Conservation (phyloP, 2,888 invertebrate genomes). For the Drosophila emarginata region DNA sequence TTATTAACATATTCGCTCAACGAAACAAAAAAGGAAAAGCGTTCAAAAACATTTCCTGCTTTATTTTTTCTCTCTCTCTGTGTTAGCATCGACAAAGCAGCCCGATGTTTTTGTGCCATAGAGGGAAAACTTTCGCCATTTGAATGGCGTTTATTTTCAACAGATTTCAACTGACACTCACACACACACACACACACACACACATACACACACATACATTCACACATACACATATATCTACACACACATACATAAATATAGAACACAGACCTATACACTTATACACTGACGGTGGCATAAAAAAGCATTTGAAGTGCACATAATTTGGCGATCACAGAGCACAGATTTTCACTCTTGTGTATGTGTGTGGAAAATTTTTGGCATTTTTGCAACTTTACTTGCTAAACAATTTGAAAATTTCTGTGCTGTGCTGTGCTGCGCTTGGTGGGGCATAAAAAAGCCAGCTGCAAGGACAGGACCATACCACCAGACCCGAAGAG, state of each 20-base stretch:
- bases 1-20: not conserved
- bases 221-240: conserved; percentile 13
- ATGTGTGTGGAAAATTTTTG: conserved; percentile 50
- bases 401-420: conserved; percentile 70
- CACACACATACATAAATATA: conserved; percentile 14
- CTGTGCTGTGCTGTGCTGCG: conserved; percentile 43
- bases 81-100: conserved; percentile 38
- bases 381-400: conserved; percentile 69
- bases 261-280: not conserved
- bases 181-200: not conserved
- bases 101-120: conserved; percentile 41
- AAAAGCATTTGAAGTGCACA: conserved; percentile 53
- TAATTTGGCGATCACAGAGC: conserved; percentile 62
- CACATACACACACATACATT: not conserved
- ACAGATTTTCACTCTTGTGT: conserved; percentile 34
- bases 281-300: conserved; percentile 10
- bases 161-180: conserved; percentile 29
- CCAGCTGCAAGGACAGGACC: conserved; percentile 3
- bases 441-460: conserved; percentile 44
- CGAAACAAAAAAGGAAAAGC: not conserved
- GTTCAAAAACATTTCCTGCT: conserved; percentile 22
- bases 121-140: conserved; percentile 42
- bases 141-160: conserved; percentile 39
- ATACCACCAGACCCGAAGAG: not conserved
- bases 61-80: conserved; percentile 13